Conservation (phyloP, 2,888 invertebrate species). For the Leucania comma region DNA sequence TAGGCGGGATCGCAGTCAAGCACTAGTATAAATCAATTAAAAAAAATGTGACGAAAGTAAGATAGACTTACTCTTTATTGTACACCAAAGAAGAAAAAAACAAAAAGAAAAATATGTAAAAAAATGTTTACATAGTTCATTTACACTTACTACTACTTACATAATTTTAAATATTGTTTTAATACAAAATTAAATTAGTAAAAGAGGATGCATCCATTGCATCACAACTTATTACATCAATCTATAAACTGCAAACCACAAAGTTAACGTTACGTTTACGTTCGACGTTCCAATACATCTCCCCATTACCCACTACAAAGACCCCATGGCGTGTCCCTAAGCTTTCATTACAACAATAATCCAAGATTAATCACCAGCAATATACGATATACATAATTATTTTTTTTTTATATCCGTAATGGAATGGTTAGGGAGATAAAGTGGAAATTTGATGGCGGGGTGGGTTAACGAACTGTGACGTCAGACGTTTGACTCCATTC, state of each 20-base stretch:
- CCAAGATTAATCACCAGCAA: conserved; percentile 60
- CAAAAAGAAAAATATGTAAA: too few species aligned
- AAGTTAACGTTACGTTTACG: conserved; percentile 15
- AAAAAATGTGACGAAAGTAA: too few species aligned
- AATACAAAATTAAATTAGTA: too few species aligned
- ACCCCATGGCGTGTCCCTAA: conserved; percentile 5
- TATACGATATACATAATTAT: conserved; percentile 62
- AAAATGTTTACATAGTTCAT: too few species aligned
- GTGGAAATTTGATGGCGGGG: conserved; percentile 78
- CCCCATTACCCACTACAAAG: conserved; percentile 21
- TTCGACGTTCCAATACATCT: conserved; percentile 16
- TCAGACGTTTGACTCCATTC: conserved; percentile 71
- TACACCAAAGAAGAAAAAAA: too few species aligned
- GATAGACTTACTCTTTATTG: too few species aligned
- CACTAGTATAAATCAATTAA: too few species aligned
- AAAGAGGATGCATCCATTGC: too few species aligned
- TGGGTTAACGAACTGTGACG: conserved; percentile 79
- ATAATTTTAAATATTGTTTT: too few species aligned
- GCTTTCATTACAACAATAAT: conserved; percentile 51
- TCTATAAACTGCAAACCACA: conserved; percentile 8
- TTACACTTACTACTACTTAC: too few species aligned
- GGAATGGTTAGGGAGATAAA: conserved; percentile 71
- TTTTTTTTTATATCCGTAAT: conserved; percentile 72
- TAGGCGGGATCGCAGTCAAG: too few species aligned
- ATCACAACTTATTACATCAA: too few species aligned